Base-by-base conservation (phyloP, 53 echinoderm and acorn worm species). In the Holothuria leucospilota region DNA sequence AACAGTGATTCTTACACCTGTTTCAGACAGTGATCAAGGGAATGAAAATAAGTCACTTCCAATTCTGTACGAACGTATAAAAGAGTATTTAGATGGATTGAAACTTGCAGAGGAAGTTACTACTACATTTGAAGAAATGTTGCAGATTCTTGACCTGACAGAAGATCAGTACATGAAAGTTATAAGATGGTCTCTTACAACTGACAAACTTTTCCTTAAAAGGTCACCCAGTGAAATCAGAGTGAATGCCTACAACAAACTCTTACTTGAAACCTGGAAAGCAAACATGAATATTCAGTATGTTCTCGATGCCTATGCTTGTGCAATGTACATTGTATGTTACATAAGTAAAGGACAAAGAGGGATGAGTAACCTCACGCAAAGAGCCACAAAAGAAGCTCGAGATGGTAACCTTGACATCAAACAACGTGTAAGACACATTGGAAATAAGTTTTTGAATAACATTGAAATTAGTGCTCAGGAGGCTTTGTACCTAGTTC, bases 241-340 rank as follows among this genome's bases (percentile, higher is more conserved):
- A 34, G 3, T 34, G 8, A 92, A 92, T 82, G 63, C 51, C 13
- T 92, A 89, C 75, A 92, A 92, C 68, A 63, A 86, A 15, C 60
- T 42, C 39, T 46, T 92, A 18, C 16, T 92, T 63, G 52, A 60
- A 86, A 85, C 89, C 13, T 89, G 34, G 34, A 34, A 34, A 3
- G 34, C 34, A 34, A 34, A 34, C 34, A 34, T 34, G 34, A 3
- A 34, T 89, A 89, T 81, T 86, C 53, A 86, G 86, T 20, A 92
- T 64, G 69, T 89, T 6, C 72, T 69, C 28, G 82, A 89, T 82
- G 59, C 86, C 16, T 92, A 89, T 82, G 89, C 92, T 24, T 92
- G 92, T 86, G 51, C 81, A 81, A 24, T 60, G 85, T 41, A 77
- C 84, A n/a, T 85, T 89, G 89, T 74, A 85, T 41, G 2, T 34